phyloP scores from a whole-genome alignment of 2,797 vertebrate genomes.

The Gobio occitaniae region DNA sequence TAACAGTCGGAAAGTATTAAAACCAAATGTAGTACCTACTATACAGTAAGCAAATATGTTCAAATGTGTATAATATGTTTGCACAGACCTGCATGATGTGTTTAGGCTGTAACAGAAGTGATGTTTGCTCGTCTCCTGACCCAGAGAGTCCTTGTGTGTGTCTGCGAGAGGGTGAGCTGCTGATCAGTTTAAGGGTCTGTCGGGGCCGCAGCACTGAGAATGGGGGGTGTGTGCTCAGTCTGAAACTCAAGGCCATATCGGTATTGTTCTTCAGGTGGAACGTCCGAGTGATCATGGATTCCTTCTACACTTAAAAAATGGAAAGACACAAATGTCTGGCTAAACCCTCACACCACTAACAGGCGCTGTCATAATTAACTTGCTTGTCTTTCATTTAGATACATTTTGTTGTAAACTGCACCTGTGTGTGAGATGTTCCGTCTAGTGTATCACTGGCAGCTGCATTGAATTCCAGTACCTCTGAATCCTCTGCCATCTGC shows the following conservation, averaged over 20 bases:
- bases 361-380: neutral
- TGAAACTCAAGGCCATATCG: slow-evolving; percentile 83
- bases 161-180: slow-evolving; percentile 64
- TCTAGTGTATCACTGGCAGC: slow-evolving; percentile 84
- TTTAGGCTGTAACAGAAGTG: slow-evolving; percentile 79
- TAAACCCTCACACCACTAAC: neutral
- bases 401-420: slow-evolving; percentile 52
- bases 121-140: slow-evolving; percentile 53
- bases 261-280: slow-evolving; percentile 85
- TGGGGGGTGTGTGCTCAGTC: slow-evolving; percentile 77
- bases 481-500: slow-evolving; percentile 77
- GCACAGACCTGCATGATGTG: slow-evolving; percentile 82
- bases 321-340: neutral
- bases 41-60: neutral
- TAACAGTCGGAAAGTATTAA: too few relatives aligned
- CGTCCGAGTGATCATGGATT: slow-evolving; percentile 72
- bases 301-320: slow-evolving; percentile 55
- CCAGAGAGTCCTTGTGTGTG: slow-evolving; percentile 6
- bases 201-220: slow-evolving; percentile 79
- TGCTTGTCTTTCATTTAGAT: neutral
- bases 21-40: too few relatives aligned
- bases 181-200: slow-evolving; percentile 50
- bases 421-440: slow-evolving; percentile 65
- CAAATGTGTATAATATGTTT: neutral
- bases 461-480: slow-evolving; percentile 79